These are phyloP conservation scores for Ammodytes dubius DNA, from an alignment of 2,113 vertebrate species.

Conservation along the genomic window DNA sequence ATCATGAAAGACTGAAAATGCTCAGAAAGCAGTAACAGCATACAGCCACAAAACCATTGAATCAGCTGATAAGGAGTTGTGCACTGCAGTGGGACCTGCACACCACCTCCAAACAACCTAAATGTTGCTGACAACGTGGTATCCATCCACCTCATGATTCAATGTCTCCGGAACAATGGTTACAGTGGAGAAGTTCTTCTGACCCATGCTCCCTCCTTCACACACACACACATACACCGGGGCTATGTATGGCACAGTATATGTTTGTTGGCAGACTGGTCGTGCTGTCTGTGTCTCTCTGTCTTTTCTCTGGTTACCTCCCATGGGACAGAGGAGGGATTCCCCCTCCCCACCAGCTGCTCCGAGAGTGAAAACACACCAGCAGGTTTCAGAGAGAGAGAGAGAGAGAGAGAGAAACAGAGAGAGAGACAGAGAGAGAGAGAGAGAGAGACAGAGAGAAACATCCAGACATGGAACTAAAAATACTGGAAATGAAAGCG, in stretches of 20 bases:
- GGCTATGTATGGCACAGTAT: conserved; percentile 21
- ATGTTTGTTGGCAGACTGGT: conserved; percentile 27
- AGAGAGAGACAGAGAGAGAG: conserved; percentile 2
- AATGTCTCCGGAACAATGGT: background rate
- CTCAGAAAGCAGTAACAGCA: too few species aligned
- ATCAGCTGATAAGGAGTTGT: background rate
- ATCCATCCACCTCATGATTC: background rate
- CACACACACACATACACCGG: background rate
- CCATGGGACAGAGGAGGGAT: conserved; percentile 61
- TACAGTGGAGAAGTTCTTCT: background rate
- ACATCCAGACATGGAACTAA: background rate
- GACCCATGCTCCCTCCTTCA: background rate
- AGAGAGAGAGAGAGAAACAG: background rate
- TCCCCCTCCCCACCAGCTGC: conserved; percentile 71
- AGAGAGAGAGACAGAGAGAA: background rate
- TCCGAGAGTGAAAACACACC: conserved; percentile 46
- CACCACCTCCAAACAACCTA: background rate
- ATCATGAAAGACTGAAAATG: too few species aligned
- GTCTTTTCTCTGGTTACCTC: conserved; percentile 69
- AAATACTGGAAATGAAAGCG: conserved; percentile 26
- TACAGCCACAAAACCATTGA: background rate
- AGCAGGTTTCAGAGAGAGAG: conserved; percentile 34
- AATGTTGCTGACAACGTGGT: conserved; percentile 17
- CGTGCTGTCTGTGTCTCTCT: conserved; percentile 25
- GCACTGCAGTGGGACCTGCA: background rate